Conservation (phyloP, 2,113 vertebrate genomes). For the Globicephala melas region DNA sequence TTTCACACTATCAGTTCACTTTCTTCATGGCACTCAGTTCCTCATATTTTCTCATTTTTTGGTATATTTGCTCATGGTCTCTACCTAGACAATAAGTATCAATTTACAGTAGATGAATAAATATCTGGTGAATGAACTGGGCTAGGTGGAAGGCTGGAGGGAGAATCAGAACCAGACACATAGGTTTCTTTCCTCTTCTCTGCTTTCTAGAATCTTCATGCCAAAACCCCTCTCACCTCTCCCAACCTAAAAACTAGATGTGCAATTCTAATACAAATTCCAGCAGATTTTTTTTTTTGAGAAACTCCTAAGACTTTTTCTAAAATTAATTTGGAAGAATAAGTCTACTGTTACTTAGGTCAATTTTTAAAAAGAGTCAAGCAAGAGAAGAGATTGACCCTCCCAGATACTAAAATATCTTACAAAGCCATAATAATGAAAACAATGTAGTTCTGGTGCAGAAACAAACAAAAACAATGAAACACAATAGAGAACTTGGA, state of each 20-base stretch:
- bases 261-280: neutral
- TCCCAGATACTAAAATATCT: neutral
- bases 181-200: neutral
- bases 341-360: neutral
- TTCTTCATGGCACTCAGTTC: neutral
- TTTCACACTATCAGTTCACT: neutral
- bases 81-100: neutral
- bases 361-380: constrained; percentile 16
- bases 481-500: neutral
- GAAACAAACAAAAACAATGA: neutral
- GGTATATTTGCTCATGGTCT: neutral
- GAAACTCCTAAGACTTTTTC: neutral
- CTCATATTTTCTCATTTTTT: neutral
- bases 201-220: constrained; percentile 1
- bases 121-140: neutral
- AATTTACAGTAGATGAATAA: neutral
- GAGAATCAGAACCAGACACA: neutral
- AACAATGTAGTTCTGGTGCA: neutral
- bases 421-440: neutral
- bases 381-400: neutral
- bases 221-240: neutral
- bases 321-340: neutral
- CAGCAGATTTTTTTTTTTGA: neutral
- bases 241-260: neutral
- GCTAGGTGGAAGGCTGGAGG: neutral